phyloP scores from a whole-genome alignment of 2,797 vertebrate genomes.

The Hippopotamyrus pictus region DNA sequence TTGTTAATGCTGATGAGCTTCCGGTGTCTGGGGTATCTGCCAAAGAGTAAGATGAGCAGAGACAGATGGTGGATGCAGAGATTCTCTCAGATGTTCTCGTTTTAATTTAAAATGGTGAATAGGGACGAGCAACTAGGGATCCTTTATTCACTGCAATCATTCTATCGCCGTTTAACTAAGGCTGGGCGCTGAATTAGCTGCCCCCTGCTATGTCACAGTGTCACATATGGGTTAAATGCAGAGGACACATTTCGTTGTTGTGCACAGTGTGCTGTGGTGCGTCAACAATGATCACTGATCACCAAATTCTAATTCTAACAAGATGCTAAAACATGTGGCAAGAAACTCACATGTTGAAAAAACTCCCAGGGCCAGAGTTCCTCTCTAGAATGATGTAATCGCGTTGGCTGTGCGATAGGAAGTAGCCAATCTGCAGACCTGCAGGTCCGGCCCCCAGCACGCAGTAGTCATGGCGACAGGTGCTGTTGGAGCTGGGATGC shows the following conservation, averaged over 20 bases:
- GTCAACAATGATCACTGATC: background rate
- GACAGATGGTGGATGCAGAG: background rate
- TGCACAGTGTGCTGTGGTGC: background rate
- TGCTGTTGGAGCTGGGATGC: constrained; percentile 28
- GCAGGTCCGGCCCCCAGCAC: constrained; percentile 86
- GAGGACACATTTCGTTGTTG: background rate
- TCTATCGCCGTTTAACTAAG: background rate
- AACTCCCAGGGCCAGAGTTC: constrained; percentile 73
- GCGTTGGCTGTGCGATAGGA: constrained; percentile 70
- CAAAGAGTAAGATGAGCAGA: background rate
- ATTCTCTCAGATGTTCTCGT: background rate
- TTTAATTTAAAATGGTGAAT: background rate
- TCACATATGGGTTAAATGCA: background rate
- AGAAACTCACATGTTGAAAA: constrained; percentile 68
- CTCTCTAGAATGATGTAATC: constrained; percentile 85
- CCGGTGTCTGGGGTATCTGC: constrained; percentile 83
- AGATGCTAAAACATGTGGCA: background rate
- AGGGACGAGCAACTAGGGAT: background rate
- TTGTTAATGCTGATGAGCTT: constrained; percentile 98
- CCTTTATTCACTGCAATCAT: background rate
- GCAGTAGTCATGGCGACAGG: constrained; percentile 74
- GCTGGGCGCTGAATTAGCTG: background rate
- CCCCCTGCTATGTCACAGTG: background rate
- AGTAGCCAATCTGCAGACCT: constrained; percentile 83
- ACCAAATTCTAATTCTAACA: background rate